Conservation (phyloP, 2,888 invertebrate species). For the Steinernema scapterisci region DNA sequence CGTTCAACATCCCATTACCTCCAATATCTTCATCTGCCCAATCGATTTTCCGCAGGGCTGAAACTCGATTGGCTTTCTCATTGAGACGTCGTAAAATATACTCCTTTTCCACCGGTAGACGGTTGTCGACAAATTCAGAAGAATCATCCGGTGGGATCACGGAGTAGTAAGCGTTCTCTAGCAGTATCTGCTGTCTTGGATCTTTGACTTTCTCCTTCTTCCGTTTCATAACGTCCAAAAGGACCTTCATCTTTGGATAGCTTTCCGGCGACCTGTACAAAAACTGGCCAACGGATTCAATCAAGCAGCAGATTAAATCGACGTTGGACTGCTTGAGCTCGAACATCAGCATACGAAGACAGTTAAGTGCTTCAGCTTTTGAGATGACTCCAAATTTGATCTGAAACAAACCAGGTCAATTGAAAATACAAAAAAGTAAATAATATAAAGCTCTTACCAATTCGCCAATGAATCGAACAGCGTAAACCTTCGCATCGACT, state of each 20-base stretch:
- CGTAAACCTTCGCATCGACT: constrained; percentile 45
- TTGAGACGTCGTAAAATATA: constrained; percentile 46
- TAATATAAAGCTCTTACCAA: constrained; percentile 54
- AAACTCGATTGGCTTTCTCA: constrained; percentile 14
- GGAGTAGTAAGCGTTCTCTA: constrained; percentile 64
- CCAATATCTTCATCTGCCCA: constrained; percentile 55
- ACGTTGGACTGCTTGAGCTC: constrained; percentile 60
- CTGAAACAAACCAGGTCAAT: constrained; percentile 39
- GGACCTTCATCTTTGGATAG: constrained; percentile 64
- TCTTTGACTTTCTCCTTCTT: constrained; percentile 59
- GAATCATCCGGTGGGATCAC: constrained; percentile 61
- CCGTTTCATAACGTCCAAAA: constrained; percentile 57
- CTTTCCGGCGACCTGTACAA: constrained; percentile 55
- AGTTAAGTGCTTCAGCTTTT: constrained; percentile 62
- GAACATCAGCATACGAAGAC: constrained; percentile 59
- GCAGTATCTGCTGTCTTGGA: constrained; percentile 59
- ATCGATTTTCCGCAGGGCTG: constrained; percentile 53
- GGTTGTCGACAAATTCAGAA: constrained; percentile 37
- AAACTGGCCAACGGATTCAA: constrained; percentile 57
- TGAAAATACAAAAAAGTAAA: no score
- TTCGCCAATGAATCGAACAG: constrained; percentile 57
- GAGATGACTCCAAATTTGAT: constrained; percentile 62
- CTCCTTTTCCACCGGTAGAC: constrained; percentile 48
- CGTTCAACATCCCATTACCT: constrained; percentile 45
- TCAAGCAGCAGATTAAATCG: constrained; percentile 59